phyloP scores from a whole-genome alignment of 30 jellyfish, hydroid and myxozoan genomes.

The Hydractinia echinata region DNA sequence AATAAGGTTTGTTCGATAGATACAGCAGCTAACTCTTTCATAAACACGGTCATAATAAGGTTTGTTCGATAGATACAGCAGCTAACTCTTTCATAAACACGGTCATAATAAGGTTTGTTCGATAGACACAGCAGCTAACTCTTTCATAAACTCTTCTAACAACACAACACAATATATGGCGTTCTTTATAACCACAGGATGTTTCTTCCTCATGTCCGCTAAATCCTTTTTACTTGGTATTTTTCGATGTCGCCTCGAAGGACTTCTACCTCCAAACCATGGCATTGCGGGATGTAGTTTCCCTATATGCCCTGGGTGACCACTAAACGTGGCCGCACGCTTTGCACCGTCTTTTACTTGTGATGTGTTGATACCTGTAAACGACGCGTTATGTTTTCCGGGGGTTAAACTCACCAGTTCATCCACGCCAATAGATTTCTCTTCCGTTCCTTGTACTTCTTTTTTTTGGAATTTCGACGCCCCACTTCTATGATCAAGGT shows the following conservation, averaged over 20 bases:
- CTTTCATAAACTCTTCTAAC: constrained; percentile 89
- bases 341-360: constrained; percentile 8
- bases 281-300: constrained; percentile 88
- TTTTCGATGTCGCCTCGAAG: background rate
- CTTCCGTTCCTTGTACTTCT: background rate
- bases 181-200: constrained; percentile 63
- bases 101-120: constrained; percentile 71
- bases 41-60: constrained; percentile 35
- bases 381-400: background rate
- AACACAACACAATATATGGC: constrained; percentile 82
- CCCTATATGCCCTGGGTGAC: constrained; percentile 51
- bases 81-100: constrained; percentile 68
- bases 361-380: constrained; percentile 11
- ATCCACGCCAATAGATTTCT: constrained; percentile 3
- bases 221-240: constrained; percentile 26
- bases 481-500: constrained; percentile 8
- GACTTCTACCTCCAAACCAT: background rate
- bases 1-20: constrained; percentile 81
- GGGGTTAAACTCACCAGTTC: constrained; percentile 17
- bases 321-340: constrained; percentile 10
- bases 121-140: constrained; percentile 86
- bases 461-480: background rate
- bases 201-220: constrained; percentile 41
- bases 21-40: constrained; percentile 90
- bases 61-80: constrained; percentile 88